Evolutionary conservation across 2,113 vertebrate genomes (phyloP).

Genomic region (Nematolebias whitei): DNA sequence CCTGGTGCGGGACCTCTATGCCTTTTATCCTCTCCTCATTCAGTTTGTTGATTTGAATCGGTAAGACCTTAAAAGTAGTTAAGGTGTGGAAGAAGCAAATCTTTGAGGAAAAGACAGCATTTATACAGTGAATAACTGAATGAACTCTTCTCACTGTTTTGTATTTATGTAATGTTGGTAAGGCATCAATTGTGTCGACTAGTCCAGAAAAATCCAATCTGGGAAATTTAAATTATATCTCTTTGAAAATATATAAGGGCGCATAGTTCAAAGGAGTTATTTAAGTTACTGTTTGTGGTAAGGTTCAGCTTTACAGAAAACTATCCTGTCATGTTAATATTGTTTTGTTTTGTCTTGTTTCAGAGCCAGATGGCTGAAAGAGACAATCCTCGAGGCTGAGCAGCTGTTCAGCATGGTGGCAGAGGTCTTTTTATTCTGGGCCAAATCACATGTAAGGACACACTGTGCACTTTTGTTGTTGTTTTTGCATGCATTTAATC

Average conservation of each 20-base stretch:
- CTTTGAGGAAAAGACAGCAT: background rate
- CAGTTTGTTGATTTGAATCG: conserved; percentile 93
- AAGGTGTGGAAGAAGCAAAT: background rate
- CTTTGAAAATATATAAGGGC: background rate
- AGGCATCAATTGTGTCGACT: too few species aligned
- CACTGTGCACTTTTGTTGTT: background rate
- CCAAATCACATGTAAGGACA: conserved; percentile 89
- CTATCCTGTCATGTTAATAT: conserved; percentile 13
- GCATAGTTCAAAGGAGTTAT: background rate
- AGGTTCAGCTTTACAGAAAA: conserved; percentile 4
- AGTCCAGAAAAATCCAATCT: background rate
- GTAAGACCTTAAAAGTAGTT: conserved; percentile 64
- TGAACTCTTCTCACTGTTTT: too few species aligned
- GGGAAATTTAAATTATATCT: background rate
- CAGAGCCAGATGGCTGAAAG: conserved; percentile 91
- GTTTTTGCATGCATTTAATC: background rate
- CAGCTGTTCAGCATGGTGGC: conserved; percentile 93
- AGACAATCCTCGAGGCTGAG: conserved; percentile 86
- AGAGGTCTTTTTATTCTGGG: conserved; percentile 95
- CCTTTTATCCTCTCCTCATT: conserved; percentile 95
- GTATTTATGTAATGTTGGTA: too few species aligned
- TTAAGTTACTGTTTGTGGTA: background rate
- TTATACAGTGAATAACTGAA: background rate
- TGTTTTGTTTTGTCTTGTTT: conserved; percentile 39
- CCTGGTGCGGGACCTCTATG: conserved; percentile 92